A percentile compares a stretch with the other conserved stretches of the same genome.
Conservation (phyloP, 2,797 vertebrate genomes). For the Varecia variegata region DNA sequence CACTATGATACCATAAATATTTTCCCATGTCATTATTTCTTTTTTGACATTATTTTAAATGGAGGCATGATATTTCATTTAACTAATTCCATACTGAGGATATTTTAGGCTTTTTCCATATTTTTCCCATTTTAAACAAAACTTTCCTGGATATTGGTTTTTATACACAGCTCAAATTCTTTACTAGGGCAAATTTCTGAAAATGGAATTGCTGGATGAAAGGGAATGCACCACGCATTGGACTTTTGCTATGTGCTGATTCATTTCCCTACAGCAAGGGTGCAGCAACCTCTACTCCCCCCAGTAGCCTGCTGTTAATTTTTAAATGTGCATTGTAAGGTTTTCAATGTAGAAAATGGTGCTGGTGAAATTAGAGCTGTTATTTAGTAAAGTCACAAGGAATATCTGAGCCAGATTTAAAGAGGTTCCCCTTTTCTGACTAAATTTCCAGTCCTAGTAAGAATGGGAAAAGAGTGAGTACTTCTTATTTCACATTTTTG, state of each 20-base stretch:
- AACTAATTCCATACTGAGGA: constrained; percentile 21
- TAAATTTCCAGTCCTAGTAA: background rate
- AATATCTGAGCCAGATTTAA: background rate
- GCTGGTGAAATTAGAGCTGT: background rate
- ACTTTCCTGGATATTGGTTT: constrained; percentile 22
- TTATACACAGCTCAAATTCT: constrained; percentile 22
- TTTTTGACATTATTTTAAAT: constrained; percentile 45
- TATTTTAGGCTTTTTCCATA: constrained; percentile 47
- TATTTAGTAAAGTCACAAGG: background rate
- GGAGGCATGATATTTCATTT: constrained; percentile 11
- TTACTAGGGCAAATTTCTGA: constrained; percentile 34
- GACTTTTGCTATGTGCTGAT: background rate
- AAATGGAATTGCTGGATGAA: constrained; percentile 39
- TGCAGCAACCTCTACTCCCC: background rate
- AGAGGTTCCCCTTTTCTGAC: background rate
- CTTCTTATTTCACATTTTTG: background rate
- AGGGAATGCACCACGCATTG: background rate
- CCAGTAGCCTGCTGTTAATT: background rate
- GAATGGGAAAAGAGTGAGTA: background rate
- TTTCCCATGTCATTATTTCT: background rate
- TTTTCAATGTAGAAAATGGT: background rate
- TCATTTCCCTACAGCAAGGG: background rate
- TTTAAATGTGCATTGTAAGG: background rate
- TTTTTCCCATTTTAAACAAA: constrained; percentile 57
- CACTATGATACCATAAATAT: background rate